Percentiles rank a stretch among this genome's conserved stretches.
Conservation (phyloP, 1,140 invertebrate genomes). For the Drosophila bifasciata region DNA sequence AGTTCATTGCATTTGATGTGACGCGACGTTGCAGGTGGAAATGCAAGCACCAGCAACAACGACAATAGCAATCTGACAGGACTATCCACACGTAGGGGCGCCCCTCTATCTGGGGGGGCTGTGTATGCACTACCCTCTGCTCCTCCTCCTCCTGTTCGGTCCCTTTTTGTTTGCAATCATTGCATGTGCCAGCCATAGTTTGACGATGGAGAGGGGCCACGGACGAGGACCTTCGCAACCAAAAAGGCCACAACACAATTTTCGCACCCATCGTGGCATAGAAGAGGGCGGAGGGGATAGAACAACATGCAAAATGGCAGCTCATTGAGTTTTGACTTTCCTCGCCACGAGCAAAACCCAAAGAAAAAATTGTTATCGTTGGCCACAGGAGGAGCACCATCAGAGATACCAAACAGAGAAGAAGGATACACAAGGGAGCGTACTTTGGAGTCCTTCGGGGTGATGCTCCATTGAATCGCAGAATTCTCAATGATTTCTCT, state of each 20-base stretch:
- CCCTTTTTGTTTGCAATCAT: conserved; percentile 61
- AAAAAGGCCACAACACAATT: conserved; percentile 79
- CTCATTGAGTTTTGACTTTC: conserved; percentile 68
- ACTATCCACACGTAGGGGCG: conserved; percentile 20
- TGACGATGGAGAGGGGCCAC: neutral
- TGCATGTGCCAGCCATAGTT: conserved; percentile 45
- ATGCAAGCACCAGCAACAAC: conserved; percentile 66
- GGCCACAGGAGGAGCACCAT: too few relatives aligned
- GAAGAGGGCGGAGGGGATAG: neutral
- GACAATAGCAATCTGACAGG: conserved; percentile 54
- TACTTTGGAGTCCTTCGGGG: too few relatives aligned
- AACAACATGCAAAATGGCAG: conserved; percentile 69
- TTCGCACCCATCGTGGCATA: conserved; percentile 56
- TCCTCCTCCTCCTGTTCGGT: conserved; percentile 13
- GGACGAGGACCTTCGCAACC: conserved; percentile 63
- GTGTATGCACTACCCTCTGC: conserved; percentile 24
- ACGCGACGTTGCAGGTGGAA: conserved; percentile 78
- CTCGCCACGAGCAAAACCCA: conserved; percentile 6
- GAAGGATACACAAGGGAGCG: too few relatives aligned
- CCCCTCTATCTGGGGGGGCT: neutral
- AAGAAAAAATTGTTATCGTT: too few relatives aligned
- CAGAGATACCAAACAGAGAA: too few relatives aligned
- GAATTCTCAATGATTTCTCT: too few relatives aligned
- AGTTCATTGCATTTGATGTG: conserved; percentile 80
- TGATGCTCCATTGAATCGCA: too few relatives aligned